phyloP scores from a whole-genome alignment of 1,140 invertebrate species.

The Sitophilus oryzae region DNA sequence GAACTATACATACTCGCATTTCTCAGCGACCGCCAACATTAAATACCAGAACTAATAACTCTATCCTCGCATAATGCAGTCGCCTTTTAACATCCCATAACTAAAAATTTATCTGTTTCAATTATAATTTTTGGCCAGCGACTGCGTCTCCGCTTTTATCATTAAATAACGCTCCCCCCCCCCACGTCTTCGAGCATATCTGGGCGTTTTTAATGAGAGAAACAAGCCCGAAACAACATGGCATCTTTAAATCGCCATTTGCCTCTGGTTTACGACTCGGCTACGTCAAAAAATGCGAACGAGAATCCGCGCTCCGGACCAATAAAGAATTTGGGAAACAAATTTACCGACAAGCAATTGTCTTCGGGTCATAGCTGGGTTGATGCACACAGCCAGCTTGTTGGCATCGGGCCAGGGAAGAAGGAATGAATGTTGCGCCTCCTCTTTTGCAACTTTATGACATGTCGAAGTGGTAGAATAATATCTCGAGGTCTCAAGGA shows the following conservation, averaged over 20 bases:
- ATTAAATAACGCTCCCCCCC: neutral
- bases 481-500: neutral
- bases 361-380: conserved; percentile 4
- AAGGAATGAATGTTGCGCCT: neutral
- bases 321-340: conserved; percentile 7
- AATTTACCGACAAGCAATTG: conserved; percentile 3
- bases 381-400: neutral
- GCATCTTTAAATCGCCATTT: neutral
- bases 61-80: too few relatives aligned
- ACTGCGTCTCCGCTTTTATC: neutral
- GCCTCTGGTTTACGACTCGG: neutral
- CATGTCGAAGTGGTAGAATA: neutral
- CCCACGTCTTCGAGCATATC: neutral
- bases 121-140: conserved; percentile 8
- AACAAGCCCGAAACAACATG: neutral
- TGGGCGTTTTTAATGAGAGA: neutral
- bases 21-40: too few relatives aligned
- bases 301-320: neutral
- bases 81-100: neutral
- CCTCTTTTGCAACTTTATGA: neutral
- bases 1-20: too few relatives aligned
- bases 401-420: neutral
- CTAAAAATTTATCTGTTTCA: conserved; percentile 9
- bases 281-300: neutral
- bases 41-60: too few relatives aligned